These are phyloP conservation scores for Catocala nupta DNA, from an alignment of 2,888 invertebrate species.

Conservation along the genomic window DNA sequence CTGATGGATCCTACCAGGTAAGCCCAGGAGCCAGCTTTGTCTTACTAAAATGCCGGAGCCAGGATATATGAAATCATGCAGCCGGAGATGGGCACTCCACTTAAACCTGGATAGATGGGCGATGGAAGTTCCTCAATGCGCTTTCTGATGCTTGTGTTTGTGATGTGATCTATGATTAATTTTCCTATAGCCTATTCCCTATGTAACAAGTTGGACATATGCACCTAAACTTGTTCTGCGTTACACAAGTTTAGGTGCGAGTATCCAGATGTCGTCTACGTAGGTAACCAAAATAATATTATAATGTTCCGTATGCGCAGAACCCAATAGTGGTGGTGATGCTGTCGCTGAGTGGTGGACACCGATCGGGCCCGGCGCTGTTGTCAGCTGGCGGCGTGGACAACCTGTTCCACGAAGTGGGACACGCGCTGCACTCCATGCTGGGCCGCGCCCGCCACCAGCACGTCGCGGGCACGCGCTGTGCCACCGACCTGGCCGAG, in stretches of 20 bases:
- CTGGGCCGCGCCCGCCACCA: conserved; percentile 97
- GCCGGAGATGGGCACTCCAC: too few relatives aligned
- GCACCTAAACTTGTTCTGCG: too few relatives aligned
- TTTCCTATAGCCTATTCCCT: too few relatives aligned
- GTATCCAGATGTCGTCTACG: too few relatives aligned
- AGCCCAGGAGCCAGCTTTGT: neutral
- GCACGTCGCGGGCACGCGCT: conserved; percentile 98
- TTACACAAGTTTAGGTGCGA: too few relatives aligned
- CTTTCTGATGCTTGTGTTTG: too few relatives aligned
- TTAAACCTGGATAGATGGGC: too few relatives aligned
- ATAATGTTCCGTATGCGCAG: conserved; percentile 68
- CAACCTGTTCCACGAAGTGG: conserved; percentile 99
- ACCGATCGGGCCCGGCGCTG: conserved; percentile 91
- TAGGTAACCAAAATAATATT: neutral
- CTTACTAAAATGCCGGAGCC: neutral
- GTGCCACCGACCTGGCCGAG: conserved; percentile 99
- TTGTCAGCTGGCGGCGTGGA: conserved; percentile 95
- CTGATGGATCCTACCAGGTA: conserved; percentile 94
- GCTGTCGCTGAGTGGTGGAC: conserved; percentile 94
- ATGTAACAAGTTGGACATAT: too few relatives aligned
- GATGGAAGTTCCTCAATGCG: too few relatives aligned
- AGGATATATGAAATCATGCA: too few relatives aligned
- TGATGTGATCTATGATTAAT: too few relatives aligned
- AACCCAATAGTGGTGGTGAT: conserved; percentile 97
- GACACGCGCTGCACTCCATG: conserved; percentile 99